Evolutionary conservation across 2,113 vertebrate genomes (phyloP), one percentile per base, ranked within the genome.

Genomic region (Halichoeres trimaculatus): DNA sequence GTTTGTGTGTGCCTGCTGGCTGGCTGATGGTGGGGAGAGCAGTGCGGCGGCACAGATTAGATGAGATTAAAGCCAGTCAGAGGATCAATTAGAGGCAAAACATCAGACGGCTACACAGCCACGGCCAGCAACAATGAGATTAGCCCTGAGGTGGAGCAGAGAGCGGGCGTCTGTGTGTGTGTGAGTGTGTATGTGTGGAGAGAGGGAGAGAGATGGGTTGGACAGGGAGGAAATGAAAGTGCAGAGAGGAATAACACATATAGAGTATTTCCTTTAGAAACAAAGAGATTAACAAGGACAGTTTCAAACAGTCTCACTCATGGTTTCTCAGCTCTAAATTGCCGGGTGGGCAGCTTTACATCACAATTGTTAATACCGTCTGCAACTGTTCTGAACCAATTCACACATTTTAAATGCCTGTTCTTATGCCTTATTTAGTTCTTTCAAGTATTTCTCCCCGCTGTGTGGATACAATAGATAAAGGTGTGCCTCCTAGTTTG

Each of bases 81-180:
- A 91, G 92, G 93, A 94, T 94, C 93, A 94, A 94, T 94, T 94
- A 94, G 93, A 93, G 89, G 89, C 86, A 87, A 91, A 93, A 93
- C 91, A 94, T 94, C 93, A 93, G 91, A 93, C 86, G 57, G 90
- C 85, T 90, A 93, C 90, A 91, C 80, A 71, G 86, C 85, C 81
- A 76, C 41, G 83, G 84, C 91, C 80, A 89, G 89, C 78, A 74
- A 92, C 92, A 94, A 94, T 92, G 85, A 93, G 91, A 93, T 93
- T 93, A 94, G 85, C 81, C 76, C 81, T 9, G 74, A 90, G 88
- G 88, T 91, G 86, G 83, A 86, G 83, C 84, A 88, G 80, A 72
- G 84, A 84, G 80, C 26, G 12, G 58, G 82, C 45, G 34, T 45
- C 36, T 61, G 57, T 8, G 36, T 20, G 66, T 68, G 57, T 45